Evolutionary conservation across 2,113 vertebrate species (phyloP).

Genomic region (Oreamnos americanus): DNA sequence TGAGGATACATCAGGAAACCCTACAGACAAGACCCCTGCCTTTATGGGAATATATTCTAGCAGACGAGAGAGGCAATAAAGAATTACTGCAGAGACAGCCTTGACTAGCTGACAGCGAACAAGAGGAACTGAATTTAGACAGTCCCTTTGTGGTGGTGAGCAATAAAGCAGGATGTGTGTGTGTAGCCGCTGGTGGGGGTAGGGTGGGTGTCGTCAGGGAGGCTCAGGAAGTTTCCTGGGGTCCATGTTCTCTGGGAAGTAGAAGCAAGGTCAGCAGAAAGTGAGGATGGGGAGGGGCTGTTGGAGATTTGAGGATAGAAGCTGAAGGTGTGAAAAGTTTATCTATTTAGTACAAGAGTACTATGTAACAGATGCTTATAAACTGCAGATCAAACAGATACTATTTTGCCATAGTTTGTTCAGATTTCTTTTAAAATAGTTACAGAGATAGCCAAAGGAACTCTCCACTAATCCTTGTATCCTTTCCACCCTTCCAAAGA

Average conservation of each 20-base stretch:
- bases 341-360: background rate
- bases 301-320: background rate
- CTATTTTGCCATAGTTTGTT: background rate
- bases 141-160: background rate
- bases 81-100: background rate
- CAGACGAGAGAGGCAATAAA: background rate
- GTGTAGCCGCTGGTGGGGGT: accelerated
- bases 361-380: background rate
- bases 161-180: background rate
- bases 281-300: background rate
- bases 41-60: background rate
- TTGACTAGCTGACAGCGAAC: background rate
- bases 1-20: background rate
- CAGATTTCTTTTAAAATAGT: background rate
- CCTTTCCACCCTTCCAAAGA: background rate
- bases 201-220: accelerated
- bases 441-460: background rate
- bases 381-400: background rate
- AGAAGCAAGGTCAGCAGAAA: background rate
- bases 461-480: background rate
- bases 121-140: background rate
- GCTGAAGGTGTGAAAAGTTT: background rate
- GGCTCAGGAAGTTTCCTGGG: background rate
- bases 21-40: background rate
- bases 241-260: background rate